Evolutionary conservation across 2,113 vertebrate genomes (phyloP).

Genomic region (Leptosomus discolor): DNA sequence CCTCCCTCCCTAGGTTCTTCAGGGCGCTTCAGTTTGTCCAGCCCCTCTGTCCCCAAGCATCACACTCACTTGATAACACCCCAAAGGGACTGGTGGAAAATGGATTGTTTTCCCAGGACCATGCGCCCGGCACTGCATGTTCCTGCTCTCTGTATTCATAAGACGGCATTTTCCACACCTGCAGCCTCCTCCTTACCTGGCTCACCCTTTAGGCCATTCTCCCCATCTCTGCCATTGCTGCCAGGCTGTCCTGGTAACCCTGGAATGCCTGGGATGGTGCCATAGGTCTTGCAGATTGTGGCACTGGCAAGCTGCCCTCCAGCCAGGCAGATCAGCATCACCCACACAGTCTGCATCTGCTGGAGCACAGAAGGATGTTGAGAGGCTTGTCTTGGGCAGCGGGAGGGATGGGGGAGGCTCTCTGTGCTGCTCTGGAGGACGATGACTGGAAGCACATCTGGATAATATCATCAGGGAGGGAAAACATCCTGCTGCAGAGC

Average conservation of each 20-base stretch:
- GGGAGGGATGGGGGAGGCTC: not conserved
- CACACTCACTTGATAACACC: not conserved
- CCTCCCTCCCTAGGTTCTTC: not conserved
- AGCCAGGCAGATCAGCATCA: slow-evolving; percentile 27
- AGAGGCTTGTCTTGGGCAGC: not conserved
- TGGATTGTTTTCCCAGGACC: not conserved
- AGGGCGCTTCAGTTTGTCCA: not conserved
- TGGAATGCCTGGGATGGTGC: slow-evolving; percentile 73
- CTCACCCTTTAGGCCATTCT: slow-evolving; percentile 73
- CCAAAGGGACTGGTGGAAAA: not conserved
- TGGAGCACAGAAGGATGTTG: not conserved
- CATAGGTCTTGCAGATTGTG: slow-evolving; percentile 23
- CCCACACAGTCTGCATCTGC: not conserved
- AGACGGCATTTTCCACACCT: not conserved
- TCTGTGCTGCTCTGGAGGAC: not conserved
- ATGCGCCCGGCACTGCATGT: not conserved
- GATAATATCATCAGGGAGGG: not conserved
- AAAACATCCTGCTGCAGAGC: not conserved
- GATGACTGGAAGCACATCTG: not conserved
- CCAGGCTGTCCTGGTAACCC: slow-evolving; percentile 80
- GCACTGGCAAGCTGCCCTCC: slow-evolving; percentile 21
- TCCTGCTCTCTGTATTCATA: not conserved
- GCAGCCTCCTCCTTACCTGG: slow-evolving; percentile 64
- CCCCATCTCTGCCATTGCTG: slow-evolving; percentile 75
- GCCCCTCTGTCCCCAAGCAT: not conserved